phyloP scores from a whole-genome alignment of 2,797 vertebrate genomes.

The Mareca penelope region DNA sequence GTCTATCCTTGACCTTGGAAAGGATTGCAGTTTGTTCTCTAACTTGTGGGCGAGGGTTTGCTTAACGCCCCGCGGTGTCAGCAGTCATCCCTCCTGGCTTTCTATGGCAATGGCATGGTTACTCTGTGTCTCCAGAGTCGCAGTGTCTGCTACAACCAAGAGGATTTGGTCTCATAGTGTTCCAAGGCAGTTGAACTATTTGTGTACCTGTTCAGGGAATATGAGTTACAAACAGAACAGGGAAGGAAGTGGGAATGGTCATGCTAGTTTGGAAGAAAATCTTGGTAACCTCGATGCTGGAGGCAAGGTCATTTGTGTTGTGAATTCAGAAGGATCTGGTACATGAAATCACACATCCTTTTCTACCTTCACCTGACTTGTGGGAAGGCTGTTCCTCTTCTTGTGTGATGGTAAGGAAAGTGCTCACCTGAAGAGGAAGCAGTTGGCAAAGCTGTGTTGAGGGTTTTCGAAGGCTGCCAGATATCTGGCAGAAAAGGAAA shows the following conservation, averaged over 20 bases:
- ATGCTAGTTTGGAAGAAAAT: neutral
- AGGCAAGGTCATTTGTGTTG: neutral
- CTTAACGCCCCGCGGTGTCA: neutral
- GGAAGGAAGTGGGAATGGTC: neutral
- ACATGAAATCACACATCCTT: neutral
- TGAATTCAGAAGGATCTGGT: neutral
- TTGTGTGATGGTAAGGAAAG: neutral
- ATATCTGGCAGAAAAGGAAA: neutral
- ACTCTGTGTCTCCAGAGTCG: neutral
- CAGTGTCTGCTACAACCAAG: neutral
- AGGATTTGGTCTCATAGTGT: neutral
- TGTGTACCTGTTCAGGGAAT: neutral
- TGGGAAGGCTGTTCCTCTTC: neutral
- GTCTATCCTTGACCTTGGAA: neutral
- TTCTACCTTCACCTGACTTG: neutral
- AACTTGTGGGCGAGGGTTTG: neutral
- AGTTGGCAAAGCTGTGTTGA: neutral
- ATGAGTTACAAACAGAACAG: neutral
- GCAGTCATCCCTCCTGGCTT: neutral
- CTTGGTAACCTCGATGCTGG: neutral
- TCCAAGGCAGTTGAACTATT: neutral
- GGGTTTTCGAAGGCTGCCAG: slow-evolving; percentile 19
- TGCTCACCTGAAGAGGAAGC: neutral
- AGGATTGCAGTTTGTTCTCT: neutral
- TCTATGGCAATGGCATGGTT: neutral